phyloP scores from a whole-genome alignment of 2,797 vertebrate species.

The Amazona ochrocephala region DNA sequence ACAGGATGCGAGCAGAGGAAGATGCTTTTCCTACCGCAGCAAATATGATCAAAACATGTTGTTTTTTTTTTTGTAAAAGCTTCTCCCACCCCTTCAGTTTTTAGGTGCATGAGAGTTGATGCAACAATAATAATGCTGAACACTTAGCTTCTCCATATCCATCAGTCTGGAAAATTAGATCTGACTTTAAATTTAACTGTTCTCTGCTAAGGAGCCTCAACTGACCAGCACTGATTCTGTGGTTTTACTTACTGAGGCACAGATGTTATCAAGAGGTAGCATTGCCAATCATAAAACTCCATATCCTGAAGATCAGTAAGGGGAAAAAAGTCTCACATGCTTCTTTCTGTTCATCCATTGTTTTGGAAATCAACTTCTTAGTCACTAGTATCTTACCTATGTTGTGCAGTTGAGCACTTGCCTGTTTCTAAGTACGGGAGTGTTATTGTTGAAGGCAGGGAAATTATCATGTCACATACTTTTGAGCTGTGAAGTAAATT shows the following conservation, averaged over 20 bases:
- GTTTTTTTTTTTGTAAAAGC: neutral
- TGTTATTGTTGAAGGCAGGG: neutral
- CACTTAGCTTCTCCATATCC: neutral
- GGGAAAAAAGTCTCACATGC: neutral
- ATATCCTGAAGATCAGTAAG: neutral
- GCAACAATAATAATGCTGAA: neutral
- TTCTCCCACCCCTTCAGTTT: neutral
- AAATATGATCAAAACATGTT: constrained; percentile 58
- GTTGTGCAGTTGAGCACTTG: neutral
- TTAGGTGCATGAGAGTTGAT: neutral
- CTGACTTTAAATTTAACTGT: constrained; percentile 34
- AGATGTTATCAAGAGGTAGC: neutral
- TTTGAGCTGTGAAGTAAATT: neutral
- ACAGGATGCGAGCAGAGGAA: constrained; percentile 71
- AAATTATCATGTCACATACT: neutral
- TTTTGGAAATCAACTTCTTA: neutral
- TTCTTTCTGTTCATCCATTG: neutral
- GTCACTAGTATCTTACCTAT: neutral
- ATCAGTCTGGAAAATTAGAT: constrained; percentile 51
- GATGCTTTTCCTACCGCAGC: constrained; percentile 54
- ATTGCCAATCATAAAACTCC: neutral
- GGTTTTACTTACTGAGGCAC: neutral
- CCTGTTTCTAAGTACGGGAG: neutral
- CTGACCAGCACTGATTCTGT: neutral
- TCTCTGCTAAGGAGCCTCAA: neutral